Evolutionary conservation across 2,113 vertebrate genomes (phyloP).

Genomic region (Lampris incognitus): DNA sequence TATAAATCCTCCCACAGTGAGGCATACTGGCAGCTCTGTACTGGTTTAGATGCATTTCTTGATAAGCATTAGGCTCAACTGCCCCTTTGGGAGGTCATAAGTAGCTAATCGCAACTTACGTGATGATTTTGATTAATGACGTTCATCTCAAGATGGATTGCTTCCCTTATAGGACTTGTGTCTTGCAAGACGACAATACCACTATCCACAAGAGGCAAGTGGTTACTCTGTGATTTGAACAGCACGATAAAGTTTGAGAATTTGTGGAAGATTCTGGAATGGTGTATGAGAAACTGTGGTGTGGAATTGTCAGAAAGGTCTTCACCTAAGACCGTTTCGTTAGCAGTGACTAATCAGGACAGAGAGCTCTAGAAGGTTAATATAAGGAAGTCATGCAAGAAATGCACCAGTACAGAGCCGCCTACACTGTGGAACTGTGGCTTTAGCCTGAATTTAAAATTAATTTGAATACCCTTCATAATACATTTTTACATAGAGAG

Average conservation of each 20-base stretch:
- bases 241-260: constrained; percentile 41
- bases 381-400: constrained; percentile 19
- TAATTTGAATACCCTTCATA: not conserved
- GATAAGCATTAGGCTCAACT: not conserved
- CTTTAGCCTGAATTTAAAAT: not conserved
- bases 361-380: not conserved
- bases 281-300: not conserved
- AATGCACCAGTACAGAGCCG: constrained; percentile 47
- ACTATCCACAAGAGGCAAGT: constrained; percentile 61
- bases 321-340: not conserved
- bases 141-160: constrained; percentile 36
- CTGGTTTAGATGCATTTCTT: constrained; percentile 27
- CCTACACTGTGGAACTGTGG: not conserved
- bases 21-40: constrained; percentile 39
- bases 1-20: not conserved
- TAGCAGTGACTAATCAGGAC: constrained; percentile 10
- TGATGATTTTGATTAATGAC: constrained; percentile 47
- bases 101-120: constrained; percentile 55
- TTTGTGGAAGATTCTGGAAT: constrained; percentile 10
- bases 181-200: constrained; percentile 59
- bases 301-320: not conserved
- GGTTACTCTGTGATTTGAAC: constrained; percentile 64
- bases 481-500: no score
- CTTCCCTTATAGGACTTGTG: constrained; percentile 45
- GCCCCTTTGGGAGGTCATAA: not conserved